Evolutionary conservation across 2,113 vertebrate genomes (phyloP), one percentile per base, ranked within the genome.

Genomic region (Paraplagusia blochii): DNA sequence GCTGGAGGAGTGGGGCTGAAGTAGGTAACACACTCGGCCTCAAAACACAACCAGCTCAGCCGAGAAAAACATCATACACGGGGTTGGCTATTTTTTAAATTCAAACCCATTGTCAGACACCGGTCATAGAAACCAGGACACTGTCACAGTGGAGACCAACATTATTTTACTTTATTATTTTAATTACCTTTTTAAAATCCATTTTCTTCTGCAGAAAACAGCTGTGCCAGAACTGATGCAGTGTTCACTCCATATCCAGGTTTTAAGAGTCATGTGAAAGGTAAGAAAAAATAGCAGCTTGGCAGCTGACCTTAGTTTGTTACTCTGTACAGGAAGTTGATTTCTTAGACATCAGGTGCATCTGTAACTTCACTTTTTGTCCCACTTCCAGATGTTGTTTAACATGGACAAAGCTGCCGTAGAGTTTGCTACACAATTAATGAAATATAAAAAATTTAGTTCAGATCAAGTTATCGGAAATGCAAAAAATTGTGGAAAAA

Each of bases 251-350:
- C 97, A 10, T 98, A 94, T 59, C 96, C 97, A 13, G 97, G 97
- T 82, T 96, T 95, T 87, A 98, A 96, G 92, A 99, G 97, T 87
- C 97, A 98, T 14, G 92, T 98, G 44, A 99, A 95, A 88, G 95
- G 96, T 98, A 81, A 76, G 66, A 65, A 45, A 63, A 43, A 38
- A 54, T 45, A 9, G 10, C 63, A 11, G 38, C 12, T 11, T 10
- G 10, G 9, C 36, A n/a, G n/a, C 10, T 38, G 10, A 38, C 11
- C 11, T 38, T 4, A 38, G 11, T 11, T 38, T 10, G 3, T 2
- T 10, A 2, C 6, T 29, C 22, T 29, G n/a, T n/a, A n/a, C n/a
- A n/a, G n/a, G n/a, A n/a, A n/a, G n/a, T n/a, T n/a, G n/a, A n/a
- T n/a, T n/a, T n/a, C n/a, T n/a, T n/a, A n/a, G n/a, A n/a, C n/a